Percentiles rank a stretch among this genome's conserved stretches.
phyloP scores from a whole-genome alignment of 2,113 vertebrate species.

The Cervus canadensis region DNA sequence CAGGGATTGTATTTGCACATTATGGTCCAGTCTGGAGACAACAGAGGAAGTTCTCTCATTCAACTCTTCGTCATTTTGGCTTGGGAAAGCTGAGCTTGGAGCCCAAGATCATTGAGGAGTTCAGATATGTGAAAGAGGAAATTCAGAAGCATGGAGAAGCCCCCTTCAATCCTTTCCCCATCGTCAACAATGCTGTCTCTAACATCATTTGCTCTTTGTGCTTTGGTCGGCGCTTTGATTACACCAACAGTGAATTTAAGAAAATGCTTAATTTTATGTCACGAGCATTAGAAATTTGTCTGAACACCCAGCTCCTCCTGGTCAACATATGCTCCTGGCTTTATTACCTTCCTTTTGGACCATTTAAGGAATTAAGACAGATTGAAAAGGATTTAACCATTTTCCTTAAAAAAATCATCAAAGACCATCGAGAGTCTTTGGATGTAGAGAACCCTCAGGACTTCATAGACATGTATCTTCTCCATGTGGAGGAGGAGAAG shows the following conservation, averaged over 20 bases:
- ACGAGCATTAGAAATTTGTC: constrained; percentile 86
- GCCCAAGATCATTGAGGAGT: constrained; percentile 90
- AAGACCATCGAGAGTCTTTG: constrained; percentile 85
- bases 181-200: constrained; percentile 89
- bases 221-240: constrained; percentile 91
- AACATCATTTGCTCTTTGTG: constrained; percentile 95
- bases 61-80: constrained; percentile 91
- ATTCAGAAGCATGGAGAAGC: constrained; percentile 81
- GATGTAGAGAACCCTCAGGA: constrained; percentile 89
- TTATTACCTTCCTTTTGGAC: constrained; percentile 92
- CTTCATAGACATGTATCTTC: constrained; percentile 95
- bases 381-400: constrained; percentile 89
- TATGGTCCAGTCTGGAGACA: constrained; percentile 92
- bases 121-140: constrained; percentile 86
- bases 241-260: constrained; percentile 87
- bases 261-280: constrained; percentile 88
- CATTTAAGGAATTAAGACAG: constrained; percentile 88
- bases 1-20: constrained; percentile 95
- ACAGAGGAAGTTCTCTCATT: constrained; percentile 94
- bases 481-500: constrained; percentile 83
- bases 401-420: constrained; percentile 93
- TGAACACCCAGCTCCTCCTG: constrained; percentile 86
- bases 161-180: constrained; percentile 81
- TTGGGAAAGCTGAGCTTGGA: constrained; percentile 92
- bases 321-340: constrained; percentile 91